Evolutionary conservation across 1,140 invertebrate genomes (phyloP), one percentile per base, ranked within the genome.

Genomic region (Heliconius hewitsoni): DNA sequence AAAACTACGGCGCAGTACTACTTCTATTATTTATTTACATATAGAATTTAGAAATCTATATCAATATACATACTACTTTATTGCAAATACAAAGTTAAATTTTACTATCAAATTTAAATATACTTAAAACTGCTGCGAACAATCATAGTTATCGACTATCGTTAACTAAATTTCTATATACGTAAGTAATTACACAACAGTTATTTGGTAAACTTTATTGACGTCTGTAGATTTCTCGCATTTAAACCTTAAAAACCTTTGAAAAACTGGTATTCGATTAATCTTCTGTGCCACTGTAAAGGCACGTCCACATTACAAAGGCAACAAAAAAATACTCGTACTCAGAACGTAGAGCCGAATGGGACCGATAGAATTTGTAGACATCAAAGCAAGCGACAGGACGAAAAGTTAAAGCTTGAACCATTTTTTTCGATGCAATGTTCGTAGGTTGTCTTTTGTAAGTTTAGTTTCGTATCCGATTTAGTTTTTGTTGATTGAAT

Each of bases 331-430:
- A 42, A 23, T 9, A 66, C 23, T 55, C 57, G 52, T 11, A 75
- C 30, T 34, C 27, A 39, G 60, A 70, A 76, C 46, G 39, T 70
- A 75, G 66, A 46, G 57, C 57, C 52, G 37, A 71, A 76, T 76
- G 74, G 55, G n/a, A 66, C 74, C 11, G 23, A 76, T 39, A 71
- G 57, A 76, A 76, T 75, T 75, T 39, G 74, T 23, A 34, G 57
- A 71, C 60, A 76, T 76, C 74, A 76, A 76, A 76, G 74, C 74
- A 42, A 76, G 37, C 52, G 57, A 50, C 74, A 76, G 60, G 27
- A 71, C 60, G 55, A 52, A 76, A 76, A 76, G 74, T 39, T 60
- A 23, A 76, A 76, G 57, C 42, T 50, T 70, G 55, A 18, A 37
- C 37, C 74, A 39, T 4, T 42, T 66, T 76, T 70, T 71, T 66